Percentiles rank a stretch among this genome's conserved stretches.
These are phyloP conservation scores for Oreochromis mossambicus DNA, from an alignment of 2,797 vertebrate species.

Conservation along the genomic window DNA sequence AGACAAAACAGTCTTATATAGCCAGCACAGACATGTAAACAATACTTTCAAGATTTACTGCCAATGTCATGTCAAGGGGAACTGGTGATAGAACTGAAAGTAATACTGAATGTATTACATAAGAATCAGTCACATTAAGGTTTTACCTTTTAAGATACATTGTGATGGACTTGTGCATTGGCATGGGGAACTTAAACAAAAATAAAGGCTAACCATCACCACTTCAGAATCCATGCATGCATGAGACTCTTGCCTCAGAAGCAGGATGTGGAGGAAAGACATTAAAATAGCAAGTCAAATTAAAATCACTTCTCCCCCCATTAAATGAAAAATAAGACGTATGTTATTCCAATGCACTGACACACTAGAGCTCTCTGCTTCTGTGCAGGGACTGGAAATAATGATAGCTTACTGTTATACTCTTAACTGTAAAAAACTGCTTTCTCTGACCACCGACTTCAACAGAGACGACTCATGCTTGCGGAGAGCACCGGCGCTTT, in stretches of 20 bases:
- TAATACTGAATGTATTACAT: not conserved
- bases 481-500: not conserved
- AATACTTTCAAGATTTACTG: constrained; percentile 11
- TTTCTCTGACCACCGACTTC: not conserved
- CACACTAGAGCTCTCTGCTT: not conserved
- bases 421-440: not conserved
- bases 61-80: constrained; percentile 68
- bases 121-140: not conserved
- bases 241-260: not conserved
- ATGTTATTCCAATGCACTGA: not conserved
- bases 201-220: constrained; percentile 5
- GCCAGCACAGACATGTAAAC: not conserved
- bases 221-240: constrained; percentile 4
- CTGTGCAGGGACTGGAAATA: not conserved
- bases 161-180: not conserved
- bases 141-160: not conserved
- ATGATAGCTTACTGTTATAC: not conserved
- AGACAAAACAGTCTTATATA: not conserved
- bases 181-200: constrained; percentile 5
- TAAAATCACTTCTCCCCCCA: not conserved
- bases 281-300: not conserved
- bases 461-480: not conserved
- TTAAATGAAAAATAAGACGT: not conserved
- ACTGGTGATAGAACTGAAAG: not conserved
- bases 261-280: not conserved